A percentile compares a stretch with the other conserved stretches of the same genome.
phyloP scores from a whole-genome alignment of 2,888 invertebrate genomes.

The Drosophila stalkeri region DNA sequence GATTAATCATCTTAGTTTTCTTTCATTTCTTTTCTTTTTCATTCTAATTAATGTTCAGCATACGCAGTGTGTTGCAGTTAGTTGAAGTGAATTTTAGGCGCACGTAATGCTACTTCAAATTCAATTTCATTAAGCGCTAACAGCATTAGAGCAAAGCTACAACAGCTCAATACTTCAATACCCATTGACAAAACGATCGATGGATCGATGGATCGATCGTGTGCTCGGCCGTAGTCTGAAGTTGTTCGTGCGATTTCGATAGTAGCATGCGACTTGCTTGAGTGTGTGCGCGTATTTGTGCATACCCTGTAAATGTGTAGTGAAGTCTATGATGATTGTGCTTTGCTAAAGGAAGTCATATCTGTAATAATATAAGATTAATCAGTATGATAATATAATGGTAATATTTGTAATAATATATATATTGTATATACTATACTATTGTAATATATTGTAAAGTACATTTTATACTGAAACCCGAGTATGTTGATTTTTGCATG shows the following conservation, averaged over 20 bases:
- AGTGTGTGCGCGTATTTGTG: background rate
- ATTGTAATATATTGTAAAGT: background rate
- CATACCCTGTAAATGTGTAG: background rate
- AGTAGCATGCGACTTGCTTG: conserved; percentile 11
- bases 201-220: conserved; percentile 72
- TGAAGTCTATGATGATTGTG: background rate
- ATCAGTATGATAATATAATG: background rate
- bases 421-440: background rate
- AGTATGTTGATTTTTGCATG: no score
- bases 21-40: conserved; percentile 20
- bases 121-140: conserved; percentile 45
- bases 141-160: conserved; percentile 49
- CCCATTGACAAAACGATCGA: conserved; percentile 53
- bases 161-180: conserved; percentile 61
- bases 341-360: background rate
- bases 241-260: conserved; percentile 52
- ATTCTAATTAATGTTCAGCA: conserved; percentile 53
- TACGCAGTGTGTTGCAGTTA: conserved; percentile 55
- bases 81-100: conserved; percentile 13
- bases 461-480: background rate
- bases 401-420: background rate
- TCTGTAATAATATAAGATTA: background rate
- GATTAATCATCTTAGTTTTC: conserved; percentile 54
- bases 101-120: conserved; percentile 44
- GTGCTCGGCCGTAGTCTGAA: conserved; percentile 46